phyloP scores from a whole-genome alignment of 2,888 invertebrate species.

The Ormia ochracea region DNA sequence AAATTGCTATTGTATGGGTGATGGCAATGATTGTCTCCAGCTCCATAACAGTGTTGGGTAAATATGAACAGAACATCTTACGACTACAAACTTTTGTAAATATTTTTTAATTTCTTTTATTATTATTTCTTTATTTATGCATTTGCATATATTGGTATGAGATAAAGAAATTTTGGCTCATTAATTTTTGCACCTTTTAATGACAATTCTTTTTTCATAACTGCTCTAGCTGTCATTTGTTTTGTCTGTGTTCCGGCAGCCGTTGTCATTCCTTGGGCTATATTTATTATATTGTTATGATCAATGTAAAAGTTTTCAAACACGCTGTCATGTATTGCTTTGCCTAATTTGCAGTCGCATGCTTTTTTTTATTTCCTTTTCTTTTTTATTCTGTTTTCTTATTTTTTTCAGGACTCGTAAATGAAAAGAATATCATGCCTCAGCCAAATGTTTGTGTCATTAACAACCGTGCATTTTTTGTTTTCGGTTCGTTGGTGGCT shows the following conservation, averaged over 20 bases:
- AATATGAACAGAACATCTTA: slow-evolving; percentile 69
- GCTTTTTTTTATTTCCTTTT: not conserved
- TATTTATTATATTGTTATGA: not conserved
- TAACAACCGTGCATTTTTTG: slow-evolving; percentile 90
- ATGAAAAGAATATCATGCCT: slow-evolving; percentile 88
- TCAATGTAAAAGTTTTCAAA: not conserved
- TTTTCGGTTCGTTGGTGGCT: slow-evolving; percentile 93
- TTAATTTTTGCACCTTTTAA: slow-evolving; percentile 10
- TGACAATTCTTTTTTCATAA: slow-evolving; percentile 10
- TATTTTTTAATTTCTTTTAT: not conserved
- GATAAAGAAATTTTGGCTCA: not conserved
- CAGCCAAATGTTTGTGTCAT: slow-evolving; percentile 86
- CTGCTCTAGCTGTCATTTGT: not conserved
- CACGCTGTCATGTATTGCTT: not conserved
- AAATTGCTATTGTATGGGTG: slow-evolving; percentile 94
- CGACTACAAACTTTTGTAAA: not conserved
- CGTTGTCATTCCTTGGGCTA: not conserved
- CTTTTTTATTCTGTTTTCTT: slow-evolving; percentile 5
- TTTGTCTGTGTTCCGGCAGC: not conserved
- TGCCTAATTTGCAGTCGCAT: slow-evolving; percentile 5
- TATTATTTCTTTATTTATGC: not conserved
- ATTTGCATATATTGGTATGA: not conserved
- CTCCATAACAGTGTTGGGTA: slow-evolving; percentile 89
- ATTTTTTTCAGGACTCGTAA: slow-evolving; percentile 80
- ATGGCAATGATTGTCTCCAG: slow-evolving; percentile 92